Base-by-base conservation (phyloP, 2,113 vertebrate species). In the Forbesichthys papilliferus region DNA sequence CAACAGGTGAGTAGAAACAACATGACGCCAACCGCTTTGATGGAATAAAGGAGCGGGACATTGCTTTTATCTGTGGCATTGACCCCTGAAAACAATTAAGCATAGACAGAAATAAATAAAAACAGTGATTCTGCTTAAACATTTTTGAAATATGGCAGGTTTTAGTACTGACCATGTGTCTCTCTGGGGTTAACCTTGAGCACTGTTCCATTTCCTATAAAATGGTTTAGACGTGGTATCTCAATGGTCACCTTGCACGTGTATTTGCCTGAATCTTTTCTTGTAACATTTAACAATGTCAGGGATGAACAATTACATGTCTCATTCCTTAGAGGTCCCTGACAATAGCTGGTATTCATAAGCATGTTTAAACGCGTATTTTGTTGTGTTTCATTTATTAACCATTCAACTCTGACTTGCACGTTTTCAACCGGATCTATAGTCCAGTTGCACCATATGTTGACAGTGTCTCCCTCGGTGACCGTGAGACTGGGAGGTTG, bases 221-320 rank as follows among this genome's bases (percentile, higher is more conserved):
- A 0, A 3, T 0, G 0, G 0, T 0, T 0, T 16, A 42, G 16
- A 5, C 0, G 0, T 8, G 83, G 83, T 62, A 83, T 47, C 0
- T 74, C 74, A 42, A 63, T 0, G 12, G 0, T 0, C 4, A 82
- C 36, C 2, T 0, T 6, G 36, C 85, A 87, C 59, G 42, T 27
- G 57, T 87, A 87, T 4, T 0, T 71, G 0, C 69, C 83, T 20
- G 77, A 65, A 55, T 77, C 2, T 0, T 36, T 1, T 46, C 1
- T 3, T 14, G 0, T 56, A 0, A 84, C 1, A 0, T 0, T 52
- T 4, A 0, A 0, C 11, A 87, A 0, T 6, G 0, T 62, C 54
- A 84, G 49, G n/a, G 0, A 2, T 0, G 6, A 66, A 36, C 83
- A 85, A 0, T 0, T 6, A 2, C n/a, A 9, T 11, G 0, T 4